Evolutionary conservation across 2,888 invertebrate genomes (phyloP).

Genomic region (Choreutis nemorana): DNA sequence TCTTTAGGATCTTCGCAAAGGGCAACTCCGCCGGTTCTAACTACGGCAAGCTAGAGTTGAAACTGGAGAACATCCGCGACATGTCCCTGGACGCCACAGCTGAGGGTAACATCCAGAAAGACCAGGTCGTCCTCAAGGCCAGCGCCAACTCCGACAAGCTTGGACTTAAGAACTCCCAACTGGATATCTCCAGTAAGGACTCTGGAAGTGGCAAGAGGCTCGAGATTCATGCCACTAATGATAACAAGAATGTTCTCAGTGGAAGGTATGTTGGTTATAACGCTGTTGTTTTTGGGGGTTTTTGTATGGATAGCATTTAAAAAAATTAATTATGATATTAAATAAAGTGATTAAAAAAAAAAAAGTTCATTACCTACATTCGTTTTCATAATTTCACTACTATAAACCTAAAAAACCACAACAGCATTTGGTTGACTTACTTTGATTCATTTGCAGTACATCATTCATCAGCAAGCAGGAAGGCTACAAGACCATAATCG

Average conservation of each 20-base stretch:
- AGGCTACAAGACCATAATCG: slow-evolving; percentile 74
- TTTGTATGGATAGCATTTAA: not conserved
- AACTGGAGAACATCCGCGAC: slow-evolving; percentile 58
- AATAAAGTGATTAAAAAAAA: not conserved
- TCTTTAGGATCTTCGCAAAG: slow-evolving; percentile 36
- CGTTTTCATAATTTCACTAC: not conserved
- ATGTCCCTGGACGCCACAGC: slow-evolving; percentile 60
- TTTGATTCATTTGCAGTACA: slow-evolving; percentile 45
- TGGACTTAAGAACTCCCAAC: slow-evolving; percentile 69
- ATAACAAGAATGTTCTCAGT: slow-evolving; percentile 71
- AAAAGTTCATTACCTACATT: slow-evolving; percentile 1
- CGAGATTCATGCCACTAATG: slow-evolving; percentile 69
- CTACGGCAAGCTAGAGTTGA: slow-evolving; percentile 66
- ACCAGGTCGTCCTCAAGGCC: slow-evolving; percentile 70
- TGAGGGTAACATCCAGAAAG: slow-evolving; percentile 67
- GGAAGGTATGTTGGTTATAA: slow-evolving; percentile 66
- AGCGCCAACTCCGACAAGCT: slow-evolving; percentile 71
- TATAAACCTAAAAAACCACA: too few species aligned
- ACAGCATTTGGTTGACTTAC: too few species aligned
- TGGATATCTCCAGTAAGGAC: slow-evolving; percentile 71
- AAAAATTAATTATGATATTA: not conserved
- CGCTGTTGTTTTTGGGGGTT: not conserved
- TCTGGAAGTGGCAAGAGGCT: slow-evolving; percentile 69
- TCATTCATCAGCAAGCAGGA: slow-evolving; percentile 76
- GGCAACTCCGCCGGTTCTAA: slow-evolving; percentile 54